phyloP scores from a whole-genome alignment of 2,888 invertebrate genomes.

The Brenthis hecate region DNA sequence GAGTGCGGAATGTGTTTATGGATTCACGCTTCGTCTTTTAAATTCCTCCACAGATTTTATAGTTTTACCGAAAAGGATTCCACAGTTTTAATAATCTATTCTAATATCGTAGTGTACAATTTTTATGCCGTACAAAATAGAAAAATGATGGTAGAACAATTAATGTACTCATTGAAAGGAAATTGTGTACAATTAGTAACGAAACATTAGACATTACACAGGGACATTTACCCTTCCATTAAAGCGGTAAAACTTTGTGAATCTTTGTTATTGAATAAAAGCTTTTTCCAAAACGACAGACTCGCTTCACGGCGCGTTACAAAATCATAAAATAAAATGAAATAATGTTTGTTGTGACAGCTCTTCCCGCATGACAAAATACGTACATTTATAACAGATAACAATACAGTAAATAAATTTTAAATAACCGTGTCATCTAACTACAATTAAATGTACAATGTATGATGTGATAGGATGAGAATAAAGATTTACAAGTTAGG shows the following conservation, averaged over 20 bases:
- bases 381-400: conserved; percentile 73
- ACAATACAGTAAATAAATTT: conserved; percentile 75
- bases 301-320: conserved; percentile 73
- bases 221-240: conserved; percentile 50
- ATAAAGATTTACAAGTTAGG: too few relatives aligned
- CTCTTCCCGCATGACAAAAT: conserved; percentile 76
- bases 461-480: conserved; percentile 24
- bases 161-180: conserved; percentile 27
- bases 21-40: conserved; percentile 66
- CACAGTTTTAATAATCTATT: conserved; percentile 18
- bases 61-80: conserved; percentile 41
- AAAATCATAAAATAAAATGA: conserved; percentile 75
- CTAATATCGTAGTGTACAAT: conserved; percentile 1
- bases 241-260: conserved; percentile 51
- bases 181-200: conserved; percentile 51
- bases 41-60: conserved; percentile 61
- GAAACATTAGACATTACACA: conserved; percentile 50
- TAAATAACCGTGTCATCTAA: conserved; percentile 71
- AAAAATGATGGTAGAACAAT: not conserved
- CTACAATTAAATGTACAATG: conserved; percentile 67
- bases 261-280: conserved; percentile 63
- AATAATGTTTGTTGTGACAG: conserved; percentile 80
- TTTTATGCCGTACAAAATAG: conserved; percentile 4
- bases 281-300: conserved; percentile 65
- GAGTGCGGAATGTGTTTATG: conserved; percentile 72